Conservation (phyloP, 2,113 vertebrate genomes). For the Bucco capensis region DNA sequence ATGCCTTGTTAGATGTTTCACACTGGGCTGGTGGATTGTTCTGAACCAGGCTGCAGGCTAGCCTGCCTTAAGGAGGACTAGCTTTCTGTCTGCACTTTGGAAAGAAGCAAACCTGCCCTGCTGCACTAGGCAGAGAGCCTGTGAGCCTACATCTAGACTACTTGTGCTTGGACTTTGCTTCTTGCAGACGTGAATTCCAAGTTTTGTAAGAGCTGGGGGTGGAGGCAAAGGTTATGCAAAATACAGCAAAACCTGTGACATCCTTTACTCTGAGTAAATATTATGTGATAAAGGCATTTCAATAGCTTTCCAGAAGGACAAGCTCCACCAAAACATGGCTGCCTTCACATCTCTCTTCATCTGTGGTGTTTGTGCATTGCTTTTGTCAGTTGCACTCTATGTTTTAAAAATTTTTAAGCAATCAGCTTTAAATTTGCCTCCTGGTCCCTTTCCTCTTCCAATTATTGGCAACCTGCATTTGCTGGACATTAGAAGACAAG, state of each 20-base stretch:
- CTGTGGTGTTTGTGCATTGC: neutral
- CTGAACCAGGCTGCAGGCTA: neutral
- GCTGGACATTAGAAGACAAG: constrained; percentile 39
- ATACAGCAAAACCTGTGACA: neutral
- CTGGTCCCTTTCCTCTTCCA: neutral
- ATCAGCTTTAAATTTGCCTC: neutral
- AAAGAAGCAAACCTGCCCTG: neutral
- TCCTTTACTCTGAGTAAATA: neutral
- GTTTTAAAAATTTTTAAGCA: neutral
- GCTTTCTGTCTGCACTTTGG: neutral
- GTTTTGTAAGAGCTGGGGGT: neutral
- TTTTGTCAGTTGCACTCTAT: neutral
- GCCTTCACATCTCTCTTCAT: neutral
- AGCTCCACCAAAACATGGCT: neutral
- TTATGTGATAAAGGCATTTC: neutral
- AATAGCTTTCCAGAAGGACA: neutral
- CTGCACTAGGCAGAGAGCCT: neutral
- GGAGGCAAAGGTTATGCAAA: neutral
- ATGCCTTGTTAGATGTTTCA: neutral
- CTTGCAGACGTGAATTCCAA: neutral
- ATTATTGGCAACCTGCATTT: constrained; percentile 48
- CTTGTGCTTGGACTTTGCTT: neutral
- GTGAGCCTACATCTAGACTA: neutral
- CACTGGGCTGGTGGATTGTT: neutral
- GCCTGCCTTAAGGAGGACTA: neutral